phyloP scores from a whole-genome alignment of 2,113 vertebrate species.

The Ivindomyrus marchei region DNA sequence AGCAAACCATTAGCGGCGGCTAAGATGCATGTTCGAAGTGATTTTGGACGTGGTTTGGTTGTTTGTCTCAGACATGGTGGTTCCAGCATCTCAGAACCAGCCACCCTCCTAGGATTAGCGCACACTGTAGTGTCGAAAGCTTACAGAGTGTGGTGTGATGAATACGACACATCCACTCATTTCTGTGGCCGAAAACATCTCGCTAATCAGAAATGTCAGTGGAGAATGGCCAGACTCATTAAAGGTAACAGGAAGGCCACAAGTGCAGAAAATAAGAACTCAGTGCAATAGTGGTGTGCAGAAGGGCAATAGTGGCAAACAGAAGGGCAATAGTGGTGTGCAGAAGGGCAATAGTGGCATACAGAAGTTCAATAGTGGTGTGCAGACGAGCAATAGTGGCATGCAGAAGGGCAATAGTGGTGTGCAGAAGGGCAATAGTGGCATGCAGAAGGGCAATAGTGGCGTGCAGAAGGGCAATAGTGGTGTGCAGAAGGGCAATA shows the following conservation, averaged over 20 bases:
- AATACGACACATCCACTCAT: neutral
- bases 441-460: neutral
- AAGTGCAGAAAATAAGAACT: neutral
- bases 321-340: neutral
- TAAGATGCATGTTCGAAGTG: neutral
- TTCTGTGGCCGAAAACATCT: neutral
- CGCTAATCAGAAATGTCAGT: neutral
- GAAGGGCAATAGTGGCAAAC: neutral
- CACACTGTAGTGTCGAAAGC: neutral
- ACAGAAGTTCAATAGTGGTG: neutral
- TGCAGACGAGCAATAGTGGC: too few relatives aligned
- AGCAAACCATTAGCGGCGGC: neutral
- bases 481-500: too few relatives aligned
- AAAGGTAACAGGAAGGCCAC: neutral
- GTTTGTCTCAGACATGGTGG: neutral
- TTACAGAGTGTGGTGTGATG: neutral
- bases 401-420: neutral
- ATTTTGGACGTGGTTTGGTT: neutral
- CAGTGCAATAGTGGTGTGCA: neutral
- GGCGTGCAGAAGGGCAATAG: too few relatives aligned
- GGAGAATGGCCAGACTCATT: neutral
- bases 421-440: neutral
- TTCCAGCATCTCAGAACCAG: neutral
- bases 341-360: neutral
- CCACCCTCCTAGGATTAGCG: neutral